These are phyloP conservation scores for Folsomia candida DNA, from an alignment of 2,888 invertebrate genomes.

Conservation along the genomic window DNA sequence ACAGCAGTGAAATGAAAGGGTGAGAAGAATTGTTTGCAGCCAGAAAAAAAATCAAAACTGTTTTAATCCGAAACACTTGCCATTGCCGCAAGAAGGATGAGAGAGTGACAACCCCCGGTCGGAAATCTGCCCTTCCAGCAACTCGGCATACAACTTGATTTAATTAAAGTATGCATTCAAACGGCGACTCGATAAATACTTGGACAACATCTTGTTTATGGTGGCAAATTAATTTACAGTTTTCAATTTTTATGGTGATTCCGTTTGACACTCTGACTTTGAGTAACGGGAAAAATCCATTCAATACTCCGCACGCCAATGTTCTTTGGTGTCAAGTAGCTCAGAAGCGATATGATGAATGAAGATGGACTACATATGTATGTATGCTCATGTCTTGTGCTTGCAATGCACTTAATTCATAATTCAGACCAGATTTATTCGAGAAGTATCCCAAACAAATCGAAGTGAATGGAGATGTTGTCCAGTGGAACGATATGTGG, in stretches of 20 bases:
- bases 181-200: no score
- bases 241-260: neutral
- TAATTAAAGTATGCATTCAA: neutral
- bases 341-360: neutral
- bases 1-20: neutral
- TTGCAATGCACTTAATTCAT: neutral
- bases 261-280: neutral
- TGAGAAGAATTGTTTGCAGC: neutral
- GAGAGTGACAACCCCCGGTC: neutral
- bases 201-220: no score
- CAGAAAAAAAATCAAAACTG: slow-evolving; percentile 7
- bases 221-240: neutral
- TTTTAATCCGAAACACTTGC: slow-evolving; percentile 45
- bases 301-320: neutral
- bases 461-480: no score
- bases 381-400: neutral
- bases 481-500: no score
- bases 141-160: slow-evolving; percentile 3
- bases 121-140: neutral
- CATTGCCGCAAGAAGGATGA: neutral
- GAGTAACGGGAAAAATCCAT: neutral
- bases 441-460: no score
- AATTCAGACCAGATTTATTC: neutral
- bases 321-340: neutral
- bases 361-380: no score